phyloP scores from a whole-genome alignment of 1,140 invertebrate genomes.

The Trachymyrmex septentrionalis region DNA sequence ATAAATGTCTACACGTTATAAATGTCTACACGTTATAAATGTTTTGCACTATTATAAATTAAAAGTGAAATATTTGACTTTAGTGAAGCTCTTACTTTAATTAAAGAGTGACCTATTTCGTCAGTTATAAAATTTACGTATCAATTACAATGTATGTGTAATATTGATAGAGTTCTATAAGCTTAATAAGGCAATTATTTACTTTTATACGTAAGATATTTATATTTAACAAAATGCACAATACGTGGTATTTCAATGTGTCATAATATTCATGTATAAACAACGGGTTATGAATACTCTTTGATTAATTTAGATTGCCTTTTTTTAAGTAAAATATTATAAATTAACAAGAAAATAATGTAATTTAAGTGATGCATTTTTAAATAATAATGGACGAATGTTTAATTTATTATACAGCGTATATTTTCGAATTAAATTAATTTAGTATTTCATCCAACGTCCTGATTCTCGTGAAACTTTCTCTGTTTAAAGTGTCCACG shows the following conservation, averaged over 20 bases:
- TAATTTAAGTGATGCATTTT: constrained; percentile 33
- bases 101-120: too few relatives aligned
- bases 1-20: too few relatives aligned
- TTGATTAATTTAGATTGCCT: not conserved
- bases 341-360: not conserved
- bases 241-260: not conserved
- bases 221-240: not conserved
- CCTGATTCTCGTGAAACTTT: not conserved
- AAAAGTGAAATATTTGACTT: too few relatives aligned
- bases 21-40: too few relatives aligned
- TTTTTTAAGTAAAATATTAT: not conserved
- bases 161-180: too few relatives aligned
- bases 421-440: constrained; percentile 50
- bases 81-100: too few relatives aligned
- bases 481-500: constrained; percentile 16
- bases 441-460: not conserved
- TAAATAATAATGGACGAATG: constrained; percentile 45
- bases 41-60: too few relatives aligned
- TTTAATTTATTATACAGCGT: constrained; percentile 12
- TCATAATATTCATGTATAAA: not conserved
- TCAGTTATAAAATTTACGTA: too few relatives aligned
- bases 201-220: not conserved
- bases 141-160: too few relatives aligned
- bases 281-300: not conserved
- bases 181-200: not conserved